These are phyloP conservation scores for Axea sp. DNA, from an alignment of 2,888 invertebrate species.

Conservation along the genomic window DNA sequence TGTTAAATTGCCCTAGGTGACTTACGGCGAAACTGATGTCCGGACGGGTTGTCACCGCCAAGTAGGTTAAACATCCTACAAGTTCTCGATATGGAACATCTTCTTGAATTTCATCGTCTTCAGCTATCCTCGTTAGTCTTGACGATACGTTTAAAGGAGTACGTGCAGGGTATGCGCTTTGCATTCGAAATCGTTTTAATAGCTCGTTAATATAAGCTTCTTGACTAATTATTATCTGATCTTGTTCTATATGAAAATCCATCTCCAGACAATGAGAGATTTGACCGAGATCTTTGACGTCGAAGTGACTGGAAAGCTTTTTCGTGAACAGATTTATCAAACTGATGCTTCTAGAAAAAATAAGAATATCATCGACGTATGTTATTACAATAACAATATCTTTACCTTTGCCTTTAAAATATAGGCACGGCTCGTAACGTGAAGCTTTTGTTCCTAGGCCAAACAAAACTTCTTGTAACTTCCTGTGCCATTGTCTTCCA, in stretches of 20 bases:
- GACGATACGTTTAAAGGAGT: slow-evolving; percentile 1
- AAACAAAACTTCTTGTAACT: not conserved
- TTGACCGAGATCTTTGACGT: slow-evolving; percentile 8
- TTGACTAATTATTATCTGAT: not conserved
- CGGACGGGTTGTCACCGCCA: slow-evolving; percentile 17
- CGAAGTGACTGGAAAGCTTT: not conserved
- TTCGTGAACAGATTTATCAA: not conserved
- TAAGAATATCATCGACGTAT: not conserved
- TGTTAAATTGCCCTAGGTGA: slow-evolving; percentile 18
- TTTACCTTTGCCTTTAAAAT: not conserved
- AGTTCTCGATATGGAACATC: slow-evolving; percentile 30
- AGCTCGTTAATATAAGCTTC: slow-evolving; percentile 4
- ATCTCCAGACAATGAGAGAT: not conserved
- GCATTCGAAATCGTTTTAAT: slow-evolving; percentile 19
- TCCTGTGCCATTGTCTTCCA: slow-evolving; percentile 3
- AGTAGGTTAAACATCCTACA: slow-evolving; percentile 7
- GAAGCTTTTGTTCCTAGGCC: not conserved
- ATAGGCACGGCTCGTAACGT: not conserved
- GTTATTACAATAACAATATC: not conserved
- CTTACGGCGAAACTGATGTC: slow-evolving; percentile 4
- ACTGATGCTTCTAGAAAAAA: not conserved
- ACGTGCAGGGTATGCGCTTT: not conserved
- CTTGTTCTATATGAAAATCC: not conserved
- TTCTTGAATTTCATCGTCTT: slow-evolving; percentile 1
- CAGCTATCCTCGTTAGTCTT: not conserved